Base-by-base conservation (phyloP, 2,888 invertebrate species). In the Nomada lathburiana region DNA sequence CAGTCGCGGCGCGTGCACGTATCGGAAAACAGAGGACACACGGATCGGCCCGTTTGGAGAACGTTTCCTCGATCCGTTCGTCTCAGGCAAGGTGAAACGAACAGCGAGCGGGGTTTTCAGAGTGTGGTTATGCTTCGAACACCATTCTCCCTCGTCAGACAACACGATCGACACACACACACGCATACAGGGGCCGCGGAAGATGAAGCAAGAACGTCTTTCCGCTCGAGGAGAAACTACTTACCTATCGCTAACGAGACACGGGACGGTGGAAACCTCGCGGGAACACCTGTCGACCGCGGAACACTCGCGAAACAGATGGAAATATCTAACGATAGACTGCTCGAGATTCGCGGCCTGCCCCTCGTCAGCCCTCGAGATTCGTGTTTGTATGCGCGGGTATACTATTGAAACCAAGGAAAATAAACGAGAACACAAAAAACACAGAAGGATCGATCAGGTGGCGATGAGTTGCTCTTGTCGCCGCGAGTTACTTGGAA, bases 171-270 rank as follows among this genome's bases (percentile, higher is more conserved):
- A 18, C n/a, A n/a, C 16, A 16, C 36, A 23, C 16, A 1, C 18
- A 18, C 18, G n/a, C n/a, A 23, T 23, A n/a, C 36, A 52, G 29
- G 20, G 44, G 52, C 36, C 36, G 52, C 23, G 44, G 62, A 70
- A 62, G 42, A 57, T 73, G 75, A 55, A 74, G 62, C 36, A 50
- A 29, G 13, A 77, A 73, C 13, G 63, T 26, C 63, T 53, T 20
- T 73, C 73, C 69, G 55, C n/a, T 62, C 55, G 62, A 71, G 50
- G 44, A 67, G 75, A 50, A 63, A 11, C 69, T 77, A 83, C 82
- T 83, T 83, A 83, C 82, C 77, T 60, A 83, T 70, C 65, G 53
- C 68, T 72, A 70, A 70, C 62, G 47, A 71, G 67, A 74, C 16
- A 53, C 53, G 36, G 42, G 36, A 52, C n/a, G 50, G 52, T 53